These are phyloP conservation scores for Drosophila nigromelanica DNA, from an alignment of 1,140 invertebrate genomes.

Conservation along the genomic window DNA sequence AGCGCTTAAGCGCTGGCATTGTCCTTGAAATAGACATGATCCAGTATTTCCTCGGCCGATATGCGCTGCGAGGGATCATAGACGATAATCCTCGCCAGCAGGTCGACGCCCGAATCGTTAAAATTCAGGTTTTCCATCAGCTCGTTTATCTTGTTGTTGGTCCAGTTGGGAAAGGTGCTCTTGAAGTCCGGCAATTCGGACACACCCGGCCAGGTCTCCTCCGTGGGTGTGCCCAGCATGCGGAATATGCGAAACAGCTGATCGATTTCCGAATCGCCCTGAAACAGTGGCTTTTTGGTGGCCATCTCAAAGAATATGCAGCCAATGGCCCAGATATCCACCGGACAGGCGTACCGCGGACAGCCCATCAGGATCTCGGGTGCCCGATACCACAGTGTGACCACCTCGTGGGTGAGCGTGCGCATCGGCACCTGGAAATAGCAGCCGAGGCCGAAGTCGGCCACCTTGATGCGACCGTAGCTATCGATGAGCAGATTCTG, in stretches of 20 bases:
- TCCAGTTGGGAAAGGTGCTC: constrained; percentile 75
- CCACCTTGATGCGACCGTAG: constrained; percentile 89
- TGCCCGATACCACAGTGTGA: constrained; percentile 87
- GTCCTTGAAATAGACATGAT: constrained; percentile 10
- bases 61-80: constrained; percentile 11
- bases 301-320: constrained; percentile 31
- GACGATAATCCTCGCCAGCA: constrained; percentile 16
- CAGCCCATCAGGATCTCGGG: constrained; percentile 20
- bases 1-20: neutral
- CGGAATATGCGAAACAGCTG: constrained; percentile 95
- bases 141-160: neutral
- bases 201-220: constrained; percentile 94
- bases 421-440: constrained; percentile 94
- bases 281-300: neutral
- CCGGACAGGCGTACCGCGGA: constrained; percentile 5
- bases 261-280: constrained; percentile 85
- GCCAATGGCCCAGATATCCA: constrained; percentile 32
- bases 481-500: constrained; percentile 97
- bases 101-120: constrained; percentile 2
- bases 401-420: constrained; percentile 96
- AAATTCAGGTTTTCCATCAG: neutral
- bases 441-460: constrained; percentile 92
- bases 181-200: constrained; percentile 93
- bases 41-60: constrained; percentile 11
- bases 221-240: constrained; percentile 86